Evolutionary conservation across 2,113 vertebrate genomes (phyloP), one percentile per base, ranked within the genome.

Genomic region (Anolis carolinensis): DNA sequence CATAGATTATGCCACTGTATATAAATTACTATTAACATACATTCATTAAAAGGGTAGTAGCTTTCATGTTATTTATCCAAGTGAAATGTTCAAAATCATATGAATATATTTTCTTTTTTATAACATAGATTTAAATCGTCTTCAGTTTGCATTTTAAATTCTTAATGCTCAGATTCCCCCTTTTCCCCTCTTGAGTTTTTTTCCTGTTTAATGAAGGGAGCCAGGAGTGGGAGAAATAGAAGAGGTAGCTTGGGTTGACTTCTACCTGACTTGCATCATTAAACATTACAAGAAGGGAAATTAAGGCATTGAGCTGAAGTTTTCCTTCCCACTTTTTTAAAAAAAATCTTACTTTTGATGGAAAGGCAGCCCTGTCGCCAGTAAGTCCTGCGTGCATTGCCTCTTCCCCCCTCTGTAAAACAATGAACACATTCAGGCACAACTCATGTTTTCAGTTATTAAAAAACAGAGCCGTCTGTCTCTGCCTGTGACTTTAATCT

Each of bases 401-500:
- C 94, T 90, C 93, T 93, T 90, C 95, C 92, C 94, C 94, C 90
- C 0, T 0, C 95, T 79, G 81, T 93, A 76, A 93, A 97, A 97
- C 97, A 97, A 97, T 97, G 97, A 95, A 81, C 96, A 96, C 97
- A 97, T 97, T 97, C 96, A 97, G 95, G 91, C 95, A 92, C 92
- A 94, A 93, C 95, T 96, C 93, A 94, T 97, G 97, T 97, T 97
- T 97, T 96, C 96, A 96, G 96, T 97, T 97, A 97, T 97, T 97
- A 96, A 96, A 95, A 97, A 96, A 94, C 83, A 93, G 95, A 97
- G 96, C 96, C 95, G 96, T 94, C 97, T 96, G 96, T 97, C 96
- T 97, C 95, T 95, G 94, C 95, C 95, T 93, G 94, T 93, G 95
- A 96, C 96, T 97, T 97, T 97, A 95, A 96, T 97, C 96, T 97